Conservation (phyloP, 2,888 invertebrate species). For the Harpagoxenus sublaevis region DNA sequence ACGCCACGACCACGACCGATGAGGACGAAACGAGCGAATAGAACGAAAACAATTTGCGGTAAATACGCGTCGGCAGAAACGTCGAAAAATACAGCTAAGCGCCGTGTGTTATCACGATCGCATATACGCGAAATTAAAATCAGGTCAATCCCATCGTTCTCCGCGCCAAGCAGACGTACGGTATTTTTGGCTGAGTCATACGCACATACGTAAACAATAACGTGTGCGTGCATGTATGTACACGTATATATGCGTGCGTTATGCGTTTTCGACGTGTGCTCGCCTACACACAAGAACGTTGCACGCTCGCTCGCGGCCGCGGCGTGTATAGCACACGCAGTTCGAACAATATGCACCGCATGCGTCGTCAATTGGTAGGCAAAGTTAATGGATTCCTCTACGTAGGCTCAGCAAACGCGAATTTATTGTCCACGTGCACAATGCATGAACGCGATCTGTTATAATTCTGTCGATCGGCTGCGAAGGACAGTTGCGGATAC, state of each 20-base stretch:
- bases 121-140: slow-evolving; percentile 76
- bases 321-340: slow-evolving; percentile 22
- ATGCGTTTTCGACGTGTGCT: slow-evolving; percentile 39
- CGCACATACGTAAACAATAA: slow-evolving; percentile 43
- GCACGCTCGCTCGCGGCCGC: background rate
- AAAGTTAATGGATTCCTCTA: slow-evolving; percentile 64
- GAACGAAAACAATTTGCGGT: slow-evolving; percentile 11
- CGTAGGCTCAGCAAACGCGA: slow-evolving; percentile 19
- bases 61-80: slow-evolving; percentile 5
- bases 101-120: slow-evolving; percentile 59
- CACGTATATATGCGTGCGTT: slow-evolving; percentile 3
- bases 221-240: background rate
- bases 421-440: slow-evolving; percentile 47
- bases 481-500: slow-evolving; percentile 6
- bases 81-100: slow-evolving; percentile 59
- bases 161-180: slow-evolving; percentile 69
- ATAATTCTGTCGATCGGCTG: background rate
- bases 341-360: slow-evolving; percentile 48
- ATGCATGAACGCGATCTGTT: slow-evolving; percentile 10
- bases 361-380: slow-evolving; percentile 59
- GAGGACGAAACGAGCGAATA: background rate
- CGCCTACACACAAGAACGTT: slow-evolving; percentile 27
- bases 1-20: background rate
- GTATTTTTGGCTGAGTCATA: slow-evolving; percentile 70
- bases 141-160: slow-evolving; percentile 74